Percentiles rank a stretch among this genome's conserved stretches.
These are phyloP conservation scores for Sternotherus odoratus DNA, from an alignment of 2,797 vertebrate genomes.

Conservation along the genomic window DNA sequence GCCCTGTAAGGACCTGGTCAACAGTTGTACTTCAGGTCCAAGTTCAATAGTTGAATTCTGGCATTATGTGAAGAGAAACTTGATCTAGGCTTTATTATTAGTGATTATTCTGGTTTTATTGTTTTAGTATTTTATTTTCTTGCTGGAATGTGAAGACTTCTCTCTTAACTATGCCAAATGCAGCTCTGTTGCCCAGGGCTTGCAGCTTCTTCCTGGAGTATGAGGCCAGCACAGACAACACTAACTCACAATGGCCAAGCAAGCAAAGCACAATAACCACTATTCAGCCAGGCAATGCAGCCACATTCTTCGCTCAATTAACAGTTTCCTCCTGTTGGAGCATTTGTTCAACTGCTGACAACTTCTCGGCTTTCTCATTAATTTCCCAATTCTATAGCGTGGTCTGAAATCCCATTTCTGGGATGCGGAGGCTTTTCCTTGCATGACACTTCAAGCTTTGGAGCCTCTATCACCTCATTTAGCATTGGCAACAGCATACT, in stretches of 20 bases:
- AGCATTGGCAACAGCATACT: neutral
- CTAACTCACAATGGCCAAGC: neutral
- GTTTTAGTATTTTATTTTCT: neutral
- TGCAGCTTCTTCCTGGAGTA: neutral
- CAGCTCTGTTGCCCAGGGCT: neutral
- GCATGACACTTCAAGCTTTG: too few species aligned
- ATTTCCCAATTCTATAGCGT: conserved; percentile 15
- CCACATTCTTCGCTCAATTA: neutral
- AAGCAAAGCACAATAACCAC: neutral
- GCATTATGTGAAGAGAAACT: conserved; percentile 13
- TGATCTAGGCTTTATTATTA: neutral
- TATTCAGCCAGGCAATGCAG: neutral
- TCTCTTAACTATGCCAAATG: neutral
- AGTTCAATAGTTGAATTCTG: conserved; percentile 23
- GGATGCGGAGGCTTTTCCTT: neutral
- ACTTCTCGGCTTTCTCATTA: conserved; percentile 17
- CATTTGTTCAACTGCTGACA: neutral
- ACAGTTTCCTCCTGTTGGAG: neutral
- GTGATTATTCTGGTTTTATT: conserved; percentile 44
- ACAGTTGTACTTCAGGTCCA: conserved; percentile 16
- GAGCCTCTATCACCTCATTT: neutral
- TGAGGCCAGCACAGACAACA: neutral
- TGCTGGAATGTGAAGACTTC: neutral
- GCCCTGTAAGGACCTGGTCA: conserved; percentile 17
- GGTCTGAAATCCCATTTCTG: conserved; percentile 18